These are phyloP conservation scores for Griposia aprilina DNA, from an alignment of 2,888 invertebrate species.

Conservation along the genomic window DNA sequence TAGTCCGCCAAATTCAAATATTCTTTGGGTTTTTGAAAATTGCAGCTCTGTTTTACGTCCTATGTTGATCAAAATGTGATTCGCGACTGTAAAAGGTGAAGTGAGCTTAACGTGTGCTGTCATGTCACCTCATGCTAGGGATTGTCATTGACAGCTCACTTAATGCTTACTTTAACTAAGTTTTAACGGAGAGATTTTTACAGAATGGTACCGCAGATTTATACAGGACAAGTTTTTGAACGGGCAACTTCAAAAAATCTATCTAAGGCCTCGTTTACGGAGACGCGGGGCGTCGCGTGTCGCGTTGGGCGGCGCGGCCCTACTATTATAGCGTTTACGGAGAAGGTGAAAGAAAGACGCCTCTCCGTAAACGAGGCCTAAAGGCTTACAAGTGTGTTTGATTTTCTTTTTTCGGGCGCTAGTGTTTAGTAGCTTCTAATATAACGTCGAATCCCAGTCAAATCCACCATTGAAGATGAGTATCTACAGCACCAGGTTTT, in stretches of 20 bases:
- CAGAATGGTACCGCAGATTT: no score
- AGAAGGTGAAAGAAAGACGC: no score
- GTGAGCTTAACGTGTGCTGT: not conserved
- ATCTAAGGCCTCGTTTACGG: not conserved
- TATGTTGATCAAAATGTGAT: no score
- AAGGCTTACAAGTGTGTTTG: not conserved
- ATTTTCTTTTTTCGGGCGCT: not conserved
- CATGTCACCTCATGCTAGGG: no score
- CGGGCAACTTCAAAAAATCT: not conserved
- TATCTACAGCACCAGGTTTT: not conserved
- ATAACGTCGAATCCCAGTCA: not conserved
- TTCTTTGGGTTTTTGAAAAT: no score
- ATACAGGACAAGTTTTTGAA: not conserved
- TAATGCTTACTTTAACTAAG: not conserved
- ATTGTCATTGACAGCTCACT: not conserved
- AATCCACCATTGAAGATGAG: not conserved
- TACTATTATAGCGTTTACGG: no score
- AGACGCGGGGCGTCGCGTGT: no score
- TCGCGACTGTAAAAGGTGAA: no score
- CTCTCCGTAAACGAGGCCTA: no score
- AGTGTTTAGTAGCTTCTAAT: not conserved
- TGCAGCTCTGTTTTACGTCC: no score
- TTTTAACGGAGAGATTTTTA: not conserved
- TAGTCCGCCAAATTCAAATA: no score
- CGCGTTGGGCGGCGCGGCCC: no score